Conservation (phyloP, 2,888 invertebrate genomes). For the Melinaea menophilus region DNA sequence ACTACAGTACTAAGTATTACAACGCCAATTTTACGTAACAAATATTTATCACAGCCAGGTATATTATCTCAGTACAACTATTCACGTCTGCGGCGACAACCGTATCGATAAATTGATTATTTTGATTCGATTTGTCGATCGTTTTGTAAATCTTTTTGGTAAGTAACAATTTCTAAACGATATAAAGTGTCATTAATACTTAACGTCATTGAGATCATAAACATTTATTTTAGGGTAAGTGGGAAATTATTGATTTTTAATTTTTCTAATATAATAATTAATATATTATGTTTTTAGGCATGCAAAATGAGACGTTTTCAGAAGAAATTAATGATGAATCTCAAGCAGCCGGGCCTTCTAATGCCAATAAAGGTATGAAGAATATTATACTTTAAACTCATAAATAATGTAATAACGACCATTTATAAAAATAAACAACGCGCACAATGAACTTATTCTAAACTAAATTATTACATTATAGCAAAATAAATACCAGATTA, state of each 20-base stretch:
- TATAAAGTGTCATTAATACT: neutral
- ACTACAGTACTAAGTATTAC: conserved; percentile 10
- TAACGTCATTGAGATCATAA: neutral
- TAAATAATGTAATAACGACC: no score
- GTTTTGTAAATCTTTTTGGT: neutral
- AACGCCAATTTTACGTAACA: conserved; percentile 35
- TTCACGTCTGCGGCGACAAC: conserved; percentile 26
- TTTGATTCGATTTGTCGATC: neutral
- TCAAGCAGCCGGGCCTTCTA: conserved; percentile 27
- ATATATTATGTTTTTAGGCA: conserved; percentile 21
- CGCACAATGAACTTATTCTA: no score
- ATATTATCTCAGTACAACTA: conserved; percentile 28
- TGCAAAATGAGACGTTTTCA: conserved; percentile 26
- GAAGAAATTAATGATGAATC: conserved; percentile 22
- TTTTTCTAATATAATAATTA: neutral
- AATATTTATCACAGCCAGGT: conserved; percentile 29
- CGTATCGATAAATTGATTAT: conserved; percentile 11
- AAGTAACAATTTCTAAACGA: neutral
- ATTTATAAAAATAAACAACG: no score
- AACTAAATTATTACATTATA: no score
- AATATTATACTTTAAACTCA: no score
- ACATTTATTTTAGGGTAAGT: neutral
- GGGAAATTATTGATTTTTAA: no score
- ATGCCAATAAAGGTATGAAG: conserved; percentile 25
- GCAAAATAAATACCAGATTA: no score